These are phyloP conservation scores for Miichthys miiuy DNA, from an alignment of 2,797 vertebrate species.

Conservation along the genomic window DNA sequence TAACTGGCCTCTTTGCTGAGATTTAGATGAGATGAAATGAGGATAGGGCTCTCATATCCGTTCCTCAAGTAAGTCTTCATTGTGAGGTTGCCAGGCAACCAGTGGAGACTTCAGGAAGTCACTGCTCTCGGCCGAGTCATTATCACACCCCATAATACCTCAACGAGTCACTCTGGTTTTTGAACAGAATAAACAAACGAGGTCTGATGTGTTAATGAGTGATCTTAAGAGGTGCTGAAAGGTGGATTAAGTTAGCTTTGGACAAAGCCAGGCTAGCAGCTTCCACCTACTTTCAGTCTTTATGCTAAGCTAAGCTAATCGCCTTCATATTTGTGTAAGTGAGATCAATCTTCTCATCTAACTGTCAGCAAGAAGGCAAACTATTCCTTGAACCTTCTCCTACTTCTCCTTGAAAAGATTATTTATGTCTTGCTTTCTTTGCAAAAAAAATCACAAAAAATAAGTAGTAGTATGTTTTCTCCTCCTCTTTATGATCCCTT, in stretches of 20 bases:
- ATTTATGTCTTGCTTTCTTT: background rate
- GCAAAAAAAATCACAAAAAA: background rate
- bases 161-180: background rate
- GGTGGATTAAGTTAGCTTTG: conserved; percentile 1
- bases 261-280: background rate
- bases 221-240: background rate
- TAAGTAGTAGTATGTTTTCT: background rate
- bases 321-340: background rate
- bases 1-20: background rate
- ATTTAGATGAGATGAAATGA: background rate
- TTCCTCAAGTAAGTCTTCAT: background rate
- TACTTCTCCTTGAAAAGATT: background rate
- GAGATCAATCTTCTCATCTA: background rate
- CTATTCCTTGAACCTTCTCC: background rate
- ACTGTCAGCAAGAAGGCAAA: background rate
- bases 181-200: background rate
- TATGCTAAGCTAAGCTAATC: conserved; percentile 15
- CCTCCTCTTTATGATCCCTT: background rate
- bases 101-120: background rate
- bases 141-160: background rate
- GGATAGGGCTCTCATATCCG: background rate
- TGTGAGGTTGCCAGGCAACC: background rate
- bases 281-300: background rate
- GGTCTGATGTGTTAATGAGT: background rate
- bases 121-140: background rate